These are phyloP conservation scores for Cyphomyrmex costatus DNA, from an alignment of 1,140 invertebrate species.

Conservation along the genomic window DNA sequence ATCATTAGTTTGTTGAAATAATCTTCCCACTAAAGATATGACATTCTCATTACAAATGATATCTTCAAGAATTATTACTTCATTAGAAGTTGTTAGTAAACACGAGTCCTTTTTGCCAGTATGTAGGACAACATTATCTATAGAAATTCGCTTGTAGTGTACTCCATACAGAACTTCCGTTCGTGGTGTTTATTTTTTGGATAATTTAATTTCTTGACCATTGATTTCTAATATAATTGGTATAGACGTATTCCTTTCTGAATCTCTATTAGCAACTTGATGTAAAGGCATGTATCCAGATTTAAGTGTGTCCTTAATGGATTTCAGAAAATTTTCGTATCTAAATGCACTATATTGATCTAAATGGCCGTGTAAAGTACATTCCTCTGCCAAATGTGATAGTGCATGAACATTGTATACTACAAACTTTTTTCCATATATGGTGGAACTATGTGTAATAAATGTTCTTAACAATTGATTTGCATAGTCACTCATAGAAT, in stretches of 20 bases:
- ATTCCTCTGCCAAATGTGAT: not conserved
- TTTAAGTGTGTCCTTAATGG: not conserved
- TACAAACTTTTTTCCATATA: not conserved
- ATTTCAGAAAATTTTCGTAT: not conserved
- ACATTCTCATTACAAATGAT: not conserved
- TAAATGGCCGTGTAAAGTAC: not conserved
- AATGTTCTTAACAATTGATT: not conserved
- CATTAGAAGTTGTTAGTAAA: not conserved
- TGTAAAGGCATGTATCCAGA: not conserved
- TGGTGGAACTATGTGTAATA: not conserved
- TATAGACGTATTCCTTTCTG: not conserved
- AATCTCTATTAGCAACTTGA: not conserved
- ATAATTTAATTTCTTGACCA: not conserved
- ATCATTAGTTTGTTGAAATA: not conserved
- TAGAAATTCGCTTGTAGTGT: not conserved
- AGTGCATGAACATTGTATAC: not conserved
- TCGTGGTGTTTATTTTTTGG: not conserved
- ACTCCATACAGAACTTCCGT: not conserved
- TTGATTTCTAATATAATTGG: not conserved
- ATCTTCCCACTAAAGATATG: not conserved
- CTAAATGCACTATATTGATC: not conserved
- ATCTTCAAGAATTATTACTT: not conserved
- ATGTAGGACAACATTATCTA: not conserved
- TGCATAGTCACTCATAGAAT: not conserved
- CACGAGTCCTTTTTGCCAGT: not conserved